phyloP scores from a whole-genome alignment of 2,113 vertebrate genomes.

The Pterophyllum scalare region DNA sequence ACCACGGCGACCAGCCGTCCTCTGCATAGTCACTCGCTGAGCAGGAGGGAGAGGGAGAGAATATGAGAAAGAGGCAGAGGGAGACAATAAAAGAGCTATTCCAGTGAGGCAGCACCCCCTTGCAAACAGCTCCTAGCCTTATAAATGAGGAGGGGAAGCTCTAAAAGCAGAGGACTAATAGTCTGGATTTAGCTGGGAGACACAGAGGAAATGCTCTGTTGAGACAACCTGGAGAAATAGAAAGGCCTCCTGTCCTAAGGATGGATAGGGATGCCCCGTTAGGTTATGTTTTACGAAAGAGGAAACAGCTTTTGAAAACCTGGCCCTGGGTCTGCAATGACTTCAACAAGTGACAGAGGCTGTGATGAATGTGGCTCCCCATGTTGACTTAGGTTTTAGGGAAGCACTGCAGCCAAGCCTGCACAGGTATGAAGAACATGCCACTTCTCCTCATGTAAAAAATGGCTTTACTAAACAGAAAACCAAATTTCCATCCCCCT shows the following conservation, averaged over 20 bases:
- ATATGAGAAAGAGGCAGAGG: conserved; percentile 47
- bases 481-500: conserved; percentile 63
- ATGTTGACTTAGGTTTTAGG: conserved; percentile 62
- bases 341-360: conserved; percentile 61
- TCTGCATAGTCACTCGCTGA: conserved; percentile 95
- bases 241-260: conserved; percentile 53
- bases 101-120: conserved; percentile 47
- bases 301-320: conserved; percentile 69
- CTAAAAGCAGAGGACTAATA: conserved; percentile 69
- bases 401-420: conserved; percentile 25
- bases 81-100: conserved; percentile 80
- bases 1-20: conserved; percentile 98
- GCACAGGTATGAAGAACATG: conserved; percentile 61
- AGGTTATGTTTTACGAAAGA: conserved; percentile 63
- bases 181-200: conserved; percentile 71
- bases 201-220: conserved; percentile 50
- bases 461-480: conserved; percentile 52
- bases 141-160: conserved; percentile 68
- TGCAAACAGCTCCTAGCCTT: conserved; percentile 47
- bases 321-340: conserved; percentile 48
- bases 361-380: conserved; percentile 30
- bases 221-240: conserved; percentile 34
- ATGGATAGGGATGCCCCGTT: conserved; percentile 62
- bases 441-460: conserved; percentile 47
- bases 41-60: conserved; percentile 56